phyloP scores from a whole-genome alignment of 64 coral and sea anemone genomes.

The Pocillopora damicornis region DNA sequence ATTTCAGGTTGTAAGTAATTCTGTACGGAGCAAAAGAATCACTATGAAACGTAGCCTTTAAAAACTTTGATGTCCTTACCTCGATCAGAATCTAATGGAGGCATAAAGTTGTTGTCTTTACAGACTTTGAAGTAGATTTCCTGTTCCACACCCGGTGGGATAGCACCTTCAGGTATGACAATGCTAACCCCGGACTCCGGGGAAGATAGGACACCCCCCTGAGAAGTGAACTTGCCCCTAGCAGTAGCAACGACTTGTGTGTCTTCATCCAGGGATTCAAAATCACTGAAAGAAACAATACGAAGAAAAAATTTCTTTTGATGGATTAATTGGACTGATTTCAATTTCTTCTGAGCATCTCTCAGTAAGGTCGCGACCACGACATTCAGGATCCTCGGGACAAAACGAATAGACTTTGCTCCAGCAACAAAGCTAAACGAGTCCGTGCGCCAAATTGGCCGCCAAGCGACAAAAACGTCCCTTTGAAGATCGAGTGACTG shows the following conservation, averaged over 20 bases:
- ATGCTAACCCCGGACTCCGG: constrained; percentile 97
- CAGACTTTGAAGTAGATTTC: constrained; percentile 99
- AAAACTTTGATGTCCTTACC: constrained; percentile 39
- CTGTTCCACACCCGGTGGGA: constrained; percentile 78
- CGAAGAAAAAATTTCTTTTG: background rate
- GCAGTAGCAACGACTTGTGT: constrained; percentile 95
- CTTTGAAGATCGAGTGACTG: too few species aligned
- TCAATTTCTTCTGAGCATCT: too few species aligned
- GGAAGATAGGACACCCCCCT: constrained; percentile 92
- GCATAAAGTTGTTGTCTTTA: constrained; percentile 98
- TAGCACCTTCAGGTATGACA: constrained; percentile 91
- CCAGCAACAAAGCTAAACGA: too few species aligned
- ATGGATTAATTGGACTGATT: background rate
- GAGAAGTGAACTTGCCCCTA: constrained; percentile 83
- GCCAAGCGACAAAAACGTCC: too few species aligned
- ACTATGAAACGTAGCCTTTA: too few species aligned
- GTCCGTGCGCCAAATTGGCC: too few species aligned
- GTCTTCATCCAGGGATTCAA: constrained; percentile 93
- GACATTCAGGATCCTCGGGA: too few species aligned
- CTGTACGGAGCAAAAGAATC: too few species aligned
- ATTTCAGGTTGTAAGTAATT: too few species aligned
- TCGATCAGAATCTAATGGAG: constrained; percentile 91
- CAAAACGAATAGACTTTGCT: too few species aligned
- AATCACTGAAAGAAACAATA: constrained; percentile 73
- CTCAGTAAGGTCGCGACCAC: too few species aligned